phyloP scores from a whole-genome alignment of 2,888 invertebrate species.

The Linyphia triangularis region DNA sequence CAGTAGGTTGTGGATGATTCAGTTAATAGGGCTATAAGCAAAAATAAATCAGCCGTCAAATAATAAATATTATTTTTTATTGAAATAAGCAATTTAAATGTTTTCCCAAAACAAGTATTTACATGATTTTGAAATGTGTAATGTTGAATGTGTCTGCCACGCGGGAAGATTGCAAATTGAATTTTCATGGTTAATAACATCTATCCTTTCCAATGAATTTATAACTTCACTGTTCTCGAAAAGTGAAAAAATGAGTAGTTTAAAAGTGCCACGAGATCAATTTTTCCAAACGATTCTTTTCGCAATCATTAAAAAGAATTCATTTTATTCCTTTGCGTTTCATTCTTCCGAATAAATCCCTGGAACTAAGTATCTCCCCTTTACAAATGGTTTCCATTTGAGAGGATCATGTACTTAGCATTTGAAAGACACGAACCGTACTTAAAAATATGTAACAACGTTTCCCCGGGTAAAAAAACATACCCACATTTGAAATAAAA shows the following conservation, averaged over 20 bases:
- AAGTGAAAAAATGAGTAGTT: neutral
- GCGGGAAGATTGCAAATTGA: too few relatives aligned
- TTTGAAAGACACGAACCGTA: conserved; percentile 36
- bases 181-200: too few relatives aligned
- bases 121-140: too few relatives aligned
- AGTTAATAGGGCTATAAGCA: too few relatives aligned
- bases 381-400: conserved; percentile 39
- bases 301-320: neutral
- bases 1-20: too few relatives aligned
- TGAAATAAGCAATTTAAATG: too few relatives aligned
- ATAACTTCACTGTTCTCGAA: too few relatives aligned
- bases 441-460: neutral
- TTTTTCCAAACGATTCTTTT: neutral
- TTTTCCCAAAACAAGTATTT: too few relatives aligned
- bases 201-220: too few relatives aligned
- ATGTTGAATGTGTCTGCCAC: too few relatives aligned
- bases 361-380: neutral
- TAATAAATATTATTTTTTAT: too few relatives aligned
- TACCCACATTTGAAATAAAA: conserved; percentile 47
- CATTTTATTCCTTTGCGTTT: neutral
- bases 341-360: conserved; percentile 3
- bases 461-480: conserved; percentile 2
- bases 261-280: conserved; percentile 3
- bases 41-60: too few relatives aligned
- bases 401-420: conserved; percentile 49